Percentiles rank a stretch among this genome's conserved stretches.
phyloP scores from a whole-genome alignment of 1,140 invertebrate species.

The Orussus abietinus region DNA sequence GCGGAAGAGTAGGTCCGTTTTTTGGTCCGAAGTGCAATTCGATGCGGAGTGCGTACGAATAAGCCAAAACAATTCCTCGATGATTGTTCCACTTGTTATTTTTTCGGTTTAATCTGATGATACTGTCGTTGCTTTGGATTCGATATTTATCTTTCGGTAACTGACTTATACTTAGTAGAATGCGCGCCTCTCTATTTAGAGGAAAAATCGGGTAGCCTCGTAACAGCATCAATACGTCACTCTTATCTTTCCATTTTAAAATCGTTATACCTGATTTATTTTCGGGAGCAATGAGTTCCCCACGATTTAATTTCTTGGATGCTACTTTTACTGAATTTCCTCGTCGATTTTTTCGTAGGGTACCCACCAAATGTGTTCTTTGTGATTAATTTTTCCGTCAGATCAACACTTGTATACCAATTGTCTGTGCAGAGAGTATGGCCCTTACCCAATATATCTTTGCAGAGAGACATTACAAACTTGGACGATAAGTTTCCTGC shows the following conservation, averaged over 20 bases:
- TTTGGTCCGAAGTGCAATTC: no score
- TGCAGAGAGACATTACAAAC: conserved; percentile 24
- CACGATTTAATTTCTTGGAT: conserved; percentile 23
- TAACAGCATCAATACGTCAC: conserved; percentile 28
- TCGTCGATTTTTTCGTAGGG: conserved; percentile 20
- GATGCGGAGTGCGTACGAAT: no score
- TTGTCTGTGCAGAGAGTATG: conserved; percentile 23
- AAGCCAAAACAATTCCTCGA: no score
- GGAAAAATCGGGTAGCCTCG: no score
- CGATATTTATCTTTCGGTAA: no score
- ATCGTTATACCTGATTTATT: conserved; percentile 24
- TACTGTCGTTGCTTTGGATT: no score
- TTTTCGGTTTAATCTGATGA: no score
- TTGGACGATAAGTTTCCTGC: conserved; percentile 21
- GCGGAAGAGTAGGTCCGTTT: no score
- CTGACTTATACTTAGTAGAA: no score
- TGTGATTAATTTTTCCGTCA: conserved; percentile 22
- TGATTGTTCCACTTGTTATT: no score
- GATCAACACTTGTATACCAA: conserved; percentile 26
- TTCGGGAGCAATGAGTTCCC: conserved; percentile 22
- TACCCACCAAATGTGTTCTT: conserved; percentile 26
- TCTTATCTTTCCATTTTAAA: conserved; percentile 28
- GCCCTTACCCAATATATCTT: conserved; percentile 21
- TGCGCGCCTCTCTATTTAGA: no score
- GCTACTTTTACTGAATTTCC: conserved; percentile 23